These are phyloP conservation scores for Calyptomena viridis DNA, from an alignment of 2,113 vertebrate genomes.

Conservation along the genomic window DNA sequence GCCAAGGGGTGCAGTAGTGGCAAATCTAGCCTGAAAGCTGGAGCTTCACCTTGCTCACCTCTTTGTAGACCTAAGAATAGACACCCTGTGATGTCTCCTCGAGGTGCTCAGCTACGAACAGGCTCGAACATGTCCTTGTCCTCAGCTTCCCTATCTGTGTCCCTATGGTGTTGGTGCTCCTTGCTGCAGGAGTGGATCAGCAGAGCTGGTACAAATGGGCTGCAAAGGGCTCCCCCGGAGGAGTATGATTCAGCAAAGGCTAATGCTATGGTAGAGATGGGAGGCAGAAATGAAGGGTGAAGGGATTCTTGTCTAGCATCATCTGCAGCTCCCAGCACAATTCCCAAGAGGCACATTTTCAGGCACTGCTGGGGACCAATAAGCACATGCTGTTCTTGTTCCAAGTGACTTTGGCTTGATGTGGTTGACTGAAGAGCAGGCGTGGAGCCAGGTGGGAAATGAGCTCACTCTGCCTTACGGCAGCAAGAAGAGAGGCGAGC, in stretches of 20 bases:
- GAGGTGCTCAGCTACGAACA: background rate
- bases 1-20: background rate
- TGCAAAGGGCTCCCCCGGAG: rapidly evolving
- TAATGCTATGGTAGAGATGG: rapidly evolving
- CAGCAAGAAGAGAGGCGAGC: background rate
- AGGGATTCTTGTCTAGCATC: rapidly evolving
- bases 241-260: rapidly evolving
- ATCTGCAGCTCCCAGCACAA: background rate
- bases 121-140: background rate
- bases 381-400: background rate
- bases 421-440: background rate
- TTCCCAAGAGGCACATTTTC: background rate
- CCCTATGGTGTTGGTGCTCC: rapidly evolving
- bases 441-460: background rate
- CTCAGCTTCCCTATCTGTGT: background rate
- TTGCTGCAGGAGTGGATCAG: rapidly evolving
- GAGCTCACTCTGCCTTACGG: background rate
- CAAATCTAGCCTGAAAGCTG: background rate
- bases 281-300: rapidly evolving
- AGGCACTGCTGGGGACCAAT: background rate
- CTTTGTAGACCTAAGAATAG: background rate
- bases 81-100: background rate
- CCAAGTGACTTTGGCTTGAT: background rate
- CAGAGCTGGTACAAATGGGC: rapidly evolving
- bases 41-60: background rate